phyloP scores from a whole-genome alignment of 2,797 vertebrate species.

The Crocodylus rhombifer region DNA sequence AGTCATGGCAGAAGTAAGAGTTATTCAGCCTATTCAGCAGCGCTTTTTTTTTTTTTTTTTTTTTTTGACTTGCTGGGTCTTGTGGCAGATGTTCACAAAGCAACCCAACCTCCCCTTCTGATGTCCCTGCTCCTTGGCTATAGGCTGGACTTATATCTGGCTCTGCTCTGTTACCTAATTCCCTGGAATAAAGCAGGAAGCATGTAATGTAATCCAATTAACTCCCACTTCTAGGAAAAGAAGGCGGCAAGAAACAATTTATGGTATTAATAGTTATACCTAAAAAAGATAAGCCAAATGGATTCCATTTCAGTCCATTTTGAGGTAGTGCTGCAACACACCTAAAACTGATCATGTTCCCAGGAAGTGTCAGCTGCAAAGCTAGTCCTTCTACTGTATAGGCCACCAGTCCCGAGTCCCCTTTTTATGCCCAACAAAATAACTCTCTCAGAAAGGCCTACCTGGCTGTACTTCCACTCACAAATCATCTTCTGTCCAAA shows the following conservation, averaged over 20 bases:
- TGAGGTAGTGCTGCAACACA: neutral
- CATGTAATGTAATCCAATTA: neutral
- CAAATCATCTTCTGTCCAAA: neutral
- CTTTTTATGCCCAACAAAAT: neutral
- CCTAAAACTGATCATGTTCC: neutral
- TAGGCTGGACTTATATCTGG: too few relatives aligned
- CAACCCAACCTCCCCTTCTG: neutral
- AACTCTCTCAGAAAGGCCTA: neutral
- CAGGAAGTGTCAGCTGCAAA: accelerated
- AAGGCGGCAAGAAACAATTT: neutral
- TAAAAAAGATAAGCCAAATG: neutral
- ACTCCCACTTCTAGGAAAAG: neutral
- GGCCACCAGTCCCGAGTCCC: neutral
- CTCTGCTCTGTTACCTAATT: neutral
- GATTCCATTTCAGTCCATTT: neutral
- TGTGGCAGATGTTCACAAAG: neutral
- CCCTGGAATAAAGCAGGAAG: neutral
- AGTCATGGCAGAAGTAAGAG: neutral
- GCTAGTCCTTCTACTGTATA: neutral
- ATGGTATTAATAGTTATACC: neutral
- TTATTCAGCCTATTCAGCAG: neutral
- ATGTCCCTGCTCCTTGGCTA: neutral
- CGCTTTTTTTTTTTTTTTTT: neutral
- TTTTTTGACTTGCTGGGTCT: neutral
- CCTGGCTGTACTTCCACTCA: neutral